Evolutionary conservation across 2,797 vertebrate species (phyloP).

Genomic region (Rachycentron canadum): DNA sequence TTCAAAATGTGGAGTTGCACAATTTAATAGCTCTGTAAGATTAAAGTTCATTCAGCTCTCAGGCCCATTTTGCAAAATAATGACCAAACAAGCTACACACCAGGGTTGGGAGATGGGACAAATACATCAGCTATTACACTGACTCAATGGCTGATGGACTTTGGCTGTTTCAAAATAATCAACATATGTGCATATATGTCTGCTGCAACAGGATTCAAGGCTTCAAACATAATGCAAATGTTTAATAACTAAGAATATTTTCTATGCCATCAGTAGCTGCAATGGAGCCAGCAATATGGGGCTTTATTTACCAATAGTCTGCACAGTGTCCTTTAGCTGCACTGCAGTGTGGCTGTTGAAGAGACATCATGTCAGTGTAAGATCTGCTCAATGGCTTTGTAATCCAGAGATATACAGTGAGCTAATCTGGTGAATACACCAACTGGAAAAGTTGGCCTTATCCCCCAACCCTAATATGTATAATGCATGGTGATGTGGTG

Average conservation of each 20-base stretch:
- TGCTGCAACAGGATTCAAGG: constrained; percentile 1
- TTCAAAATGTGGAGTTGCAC: constrained; percentile 2
- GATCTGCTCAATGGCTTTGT: constrained; percentile 37
- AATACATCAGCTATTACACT: constrained; percentile 14
- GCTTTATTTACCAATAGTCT: constrained; percentile 20
- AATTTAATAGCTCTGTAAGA: constrained; percentile 22
- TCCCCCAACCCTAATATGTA: constrained; percentile 39
- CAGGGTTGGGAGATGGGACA: constrained; percentile 45
- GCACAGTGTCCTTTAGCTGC: constrained; percentile 9
- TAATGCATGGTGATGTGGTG: constrained; percentile 41
- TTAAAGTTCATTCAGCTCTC: constrained; percentile 14
- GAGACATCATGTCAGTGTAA: constrained; percentile 14
- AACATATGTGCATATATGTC: background rate
- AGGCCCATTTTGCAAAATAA: constrained; percentile 47
- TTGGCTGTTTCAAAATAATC: constrained; percentile 23
- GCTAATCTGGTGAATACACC: constrained; percentile 13
- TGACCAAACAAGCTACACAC: constrained; percentile 18
- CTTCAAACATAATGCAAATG: constrained; percentile 19
- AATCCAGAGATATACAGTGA: constrained; percentile 29
- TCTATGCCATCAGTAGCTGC: constrained; percentile 5
- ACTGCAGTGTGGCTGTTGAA: constrained; percentile 12
- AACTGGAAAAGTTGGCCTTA: constrained; percentile 21
- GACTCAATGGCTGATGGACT: constrained; percentile 14
- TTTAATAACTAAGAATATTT: constrained; percentile 13
- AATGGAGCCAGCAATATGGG: background rate